phyloP scores from a whole-genome alignment of 2,113 vertebrate genomes.

The Clarias gariepinus region DNA sequence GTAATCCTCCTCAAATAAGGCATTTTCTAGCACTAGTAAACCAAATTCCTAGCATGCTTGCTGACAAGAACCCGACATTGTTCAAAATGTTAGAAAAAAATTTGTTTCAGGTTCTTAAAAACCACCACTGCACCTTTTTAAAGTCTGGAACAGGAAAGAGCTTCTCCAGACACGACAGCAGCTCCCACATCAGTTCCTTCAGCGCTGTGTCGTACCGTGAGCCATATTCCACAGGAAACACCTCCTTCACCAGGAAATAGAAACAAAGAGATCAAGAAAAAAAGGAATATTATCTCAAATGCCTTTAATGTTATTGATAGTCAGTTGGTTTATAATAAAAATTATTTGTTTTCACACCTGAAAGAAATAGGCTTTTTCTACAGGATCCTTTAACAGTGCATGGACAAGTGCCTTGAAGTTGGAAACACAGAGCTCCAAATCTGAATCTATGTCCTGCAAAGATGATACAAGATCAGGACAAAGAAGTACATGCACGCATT shows the following conservation, averaged over 20 bases:
- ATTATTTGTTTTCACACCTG: conserved; percentile 33
- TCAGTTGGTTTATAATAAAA: neutral
- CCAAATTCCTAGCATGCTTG: neutral
- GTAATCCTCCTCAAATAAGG: too few species aligned
- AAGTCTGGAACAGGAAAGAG: conserved; percentile 72
- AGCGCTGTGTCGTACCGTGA: conserved; percentile 72
- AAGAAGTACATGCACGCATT: neutral
- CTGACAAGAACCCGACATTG: neutral
- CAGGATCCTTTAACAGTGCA: conserved; percentile 49
- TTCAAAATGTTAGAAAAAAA: neutral
- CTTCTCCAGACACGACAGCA: conserved; percentile 76
- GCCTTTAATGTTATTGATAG: neutral
- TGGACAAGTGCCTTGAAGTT: conserved; percentile 50
- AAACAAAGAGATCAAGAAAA: neutral
- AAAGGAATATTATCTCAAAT: neutral
- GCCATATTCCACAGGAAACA: conserved; percentile 78
- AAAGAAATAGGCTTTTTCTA: conserved; percentile 53
- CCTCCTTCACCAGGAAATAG: conserved; percentile 63
- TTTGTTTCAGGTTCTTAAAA: too few species aligned
- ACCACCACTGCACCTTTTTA: conserved; percentile 62
- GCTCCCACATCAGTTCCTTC: conserved; percentile 81
- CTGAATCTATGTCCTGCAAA: conserved; percentile 38
- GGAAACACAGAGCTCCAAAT: conserved; percentile 25
- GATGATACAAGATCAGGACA: neutral
- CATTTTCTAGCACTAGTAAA: too few species aligned